These are phyloP conservation scores for Enteromius mattozi DNA, from an alignment of 2,797 vertebrate genomes.

Conservation along the genomic window DNA sequence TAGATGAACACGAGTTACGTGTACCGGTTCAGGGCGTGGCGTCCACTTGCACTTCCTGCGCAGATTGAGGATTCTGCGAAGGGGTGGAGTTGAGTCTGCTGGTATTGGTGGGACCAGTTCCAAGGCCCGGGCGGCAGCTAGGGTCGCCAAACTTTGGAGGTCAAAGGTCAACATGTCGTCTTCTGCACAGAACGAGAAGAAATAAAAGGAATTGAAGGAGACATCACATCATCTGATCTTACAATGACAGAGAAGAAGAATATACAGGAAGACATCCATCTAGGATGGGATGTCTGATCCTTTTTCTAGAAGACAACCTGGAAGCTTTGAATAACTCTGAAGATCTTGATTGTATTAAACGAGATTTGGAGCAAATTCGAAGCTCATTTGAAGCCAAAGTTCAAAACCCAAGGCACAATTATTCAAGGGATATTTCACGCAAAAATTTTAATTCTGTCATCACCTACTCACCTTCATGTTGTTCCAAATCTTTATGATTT, in stretches of 20 bases:
- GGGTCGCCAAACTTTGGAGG: slow-evolving; percentile 90
- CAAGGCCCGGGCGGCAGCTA: slow-evolving; percentile 91
- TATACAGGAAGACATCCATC: background rate
- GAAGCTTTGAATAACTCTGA: background rate
- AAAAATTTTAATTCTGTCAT: background rate
- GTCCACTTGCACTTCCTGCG: slow-evolving; percentile 93
- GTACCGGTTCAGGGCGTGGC: slow-evolving; percentile 90
- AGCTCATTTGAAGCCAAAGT: background rate
- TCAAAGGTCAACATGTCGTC: slow-evolving; percentile 88
- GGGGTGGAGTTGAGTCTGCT: slow-evolving; percentile 60
- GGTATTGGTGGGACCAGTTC: slow-evolving; percentile 78
- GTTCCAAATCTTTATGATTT: background rate
- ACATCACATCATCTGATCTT: background rate
- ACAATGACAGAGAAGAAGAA: background rate
- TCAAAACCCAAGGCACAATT: background rate
- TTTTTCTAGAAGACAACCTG: background rate
- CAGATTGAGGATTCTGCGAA: slow-evolving; percentile 84
- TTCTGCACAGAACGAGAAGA: slow-evolving; percentile 66
- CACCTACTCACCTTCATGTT: background rate
- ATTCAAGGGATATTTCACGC: background rate
- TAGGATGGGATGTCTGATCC: background rate
- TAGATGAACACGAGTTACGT: background rate
- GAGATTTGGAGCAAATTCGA: background rate
- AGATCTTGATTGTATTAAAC: slow-evolving; percentile 8
- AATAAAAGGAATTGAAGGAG: background rate